Conservation (phyloP, 53 echinoderm and acorn worm genomes). For the Arbacia lixula region DNA sequence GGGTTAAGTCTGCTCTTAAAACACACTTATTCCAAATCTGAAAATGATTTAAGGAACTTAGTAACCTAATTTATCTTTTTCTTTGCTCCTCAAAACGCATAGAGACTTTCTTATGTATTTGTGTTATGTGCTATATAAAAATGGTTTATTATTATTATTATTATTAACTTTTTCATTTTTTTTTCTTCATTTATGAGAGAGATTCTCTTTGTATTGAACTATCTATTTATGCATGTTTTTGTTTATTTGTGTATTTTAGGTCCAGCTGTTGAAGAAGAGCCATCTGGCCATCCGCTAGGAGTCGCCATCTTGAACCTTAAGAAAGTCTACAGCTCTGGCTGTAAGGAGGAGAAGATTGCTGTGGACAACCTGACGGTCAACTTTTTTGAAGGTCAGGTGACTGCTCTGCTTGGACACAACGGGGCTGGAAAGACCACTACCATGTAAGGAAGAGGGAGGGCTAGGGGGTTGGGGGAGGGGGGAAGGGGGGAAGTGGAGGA, state of each 20-base stretch:
- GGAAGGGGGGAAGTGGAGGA: too few relatives aligned
- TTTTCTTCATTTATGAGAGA: neutral
- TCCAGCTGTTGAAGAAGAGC: constrained; percentile 66
- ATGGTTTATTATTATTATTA: too few relatives aligned
- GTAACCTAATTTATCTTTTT: too few relatives aligned
- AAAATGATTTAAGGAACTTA: too few relatives aligned
- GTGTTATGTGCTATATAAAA: too few relatives aligned
- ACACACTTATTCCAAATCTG: too few relatives aligned
- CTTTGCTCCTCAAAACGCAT: too few relatives aligned
- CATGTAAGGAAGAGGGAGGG: too few relatives aligned
- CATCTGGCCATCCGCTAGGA: constrained; percentile 62
- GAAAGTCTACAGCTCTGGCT: constrained; percentile 67
- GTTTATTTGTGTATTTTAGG: constrained; percentile 36
- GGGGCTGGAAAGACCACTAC: constrained; percentile 94
- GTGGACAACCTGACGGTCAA: constrained; percentile 81
- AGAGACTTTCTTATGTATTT: too few relatives aligned
- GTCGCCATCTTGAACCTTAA: constrained; percentile 72
- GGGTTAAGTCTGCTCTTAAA: too few relatives aligned
- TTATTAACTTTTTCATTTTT: too few relatives aligned
- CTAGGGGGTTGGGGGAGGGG: too few relatives aligned
- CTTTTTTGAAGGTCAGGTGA: constrained; percentile 88
- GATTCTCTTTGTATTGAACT: neutral
- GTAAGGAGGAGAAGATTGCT: constrained; percentile 35
- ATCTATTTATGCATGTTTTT: neutral
- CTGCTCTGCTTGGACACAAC: constrained; percentile 83